These are phyloP conservation scores for Turritopsis dohrnii DNA, from an alignment of 30 jellyfish, hydroid and myxozoan genomes.

Conservation along the genomic window DNA sequence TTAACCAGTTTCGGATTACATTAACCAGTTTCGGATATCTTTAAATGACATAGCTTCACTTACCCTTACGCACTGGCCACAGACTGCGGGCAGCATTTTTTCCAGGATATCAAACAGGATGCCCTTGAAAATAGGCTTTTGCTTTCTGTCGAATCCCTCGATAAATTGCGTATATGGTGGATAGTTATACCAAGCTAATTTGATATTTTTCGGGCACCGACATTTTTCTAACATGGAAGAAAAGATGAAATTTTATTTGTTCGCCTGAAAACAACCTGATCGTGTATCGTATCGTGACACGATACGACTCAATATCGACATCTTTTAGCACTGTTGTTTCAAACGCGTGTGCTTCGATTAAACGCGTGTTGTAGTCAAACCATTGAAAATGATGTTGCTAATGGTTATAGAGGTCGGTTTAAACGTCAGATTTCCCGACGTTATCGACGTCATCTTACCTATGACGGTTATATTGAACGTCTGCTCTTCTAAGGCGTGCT, in stretches of 20 bases:
- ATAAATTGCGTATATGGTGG: slow-evolving; percentile 38
- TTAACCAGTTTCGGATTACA: background rate
- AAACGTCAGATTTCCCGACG: no score
- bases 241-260: background rate
- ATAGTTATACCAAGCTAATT: slow-evolving; percentile 27
- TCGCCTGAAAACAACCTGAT: no score
- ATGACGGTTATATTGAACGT: background rate
- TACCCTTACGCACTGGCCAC: slow-evolving; percentile 30
- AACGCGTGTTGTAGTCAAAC: no score
- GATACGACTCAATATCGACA: no score
- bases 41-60: background rate
- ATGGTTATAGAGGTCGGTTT: no score
- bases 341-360: no score
- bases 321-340: no score
- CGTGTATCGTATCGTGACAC: no score
- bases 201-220: slow-evolving; percentile 28
- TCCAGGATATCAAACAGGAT: slow-evolving; percentile 18
- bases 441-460: slow-evolving; percentile 11
- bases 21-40: background rate
- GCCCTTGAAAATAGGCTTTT: slow-evolving; percentile 26
- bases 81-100: slow-evolving; percentile 24
- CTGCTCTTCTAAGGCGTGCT: slow-evolving; percentile 8
- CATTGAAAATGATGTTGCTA: background rate
- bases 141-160: slow-evolving; percentile 9
- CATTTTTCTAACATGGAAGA: slow-evolving; percentile 16